These are phyloP conservation scores for Tiliacea aurago DNA, from an alignment of 2,888 invertebrate species.

Conservation along the genomic window DNA sequence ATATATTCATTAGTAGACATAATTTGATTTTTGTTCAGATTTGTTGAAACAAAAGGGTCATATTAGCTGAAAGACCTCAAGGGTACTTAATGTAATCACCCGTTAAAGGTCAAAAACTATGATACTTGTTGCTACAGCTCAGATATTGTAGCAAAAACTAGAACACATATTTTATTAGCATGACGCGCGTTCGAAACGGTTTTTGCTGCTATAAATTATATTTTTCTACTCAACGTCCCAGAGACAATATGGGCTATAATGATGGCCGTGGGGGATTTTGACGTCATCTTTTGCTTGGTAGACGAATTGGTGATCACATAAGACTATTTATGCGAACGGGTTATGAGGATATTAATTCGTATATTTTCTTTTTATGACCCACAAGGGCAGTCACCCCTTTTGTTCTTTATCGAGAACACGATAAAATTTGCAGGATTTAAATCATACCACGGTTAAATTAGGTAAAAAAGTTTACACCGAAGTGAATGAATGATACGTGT, in stretches of 20 bases:
- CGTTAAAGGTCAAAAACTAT: constrained; percentile 40
- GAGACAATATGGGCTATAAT: constrained; percentile 22
- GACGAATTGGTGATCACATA: constrained; percentile 8
- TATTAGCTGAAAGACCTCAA: constrained; percentile 37
- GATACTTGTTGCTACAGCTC: constrained; percentile 46
- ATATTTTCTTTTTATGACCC: background rate
- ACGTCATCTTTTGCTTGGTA: constrained; percentile 22
- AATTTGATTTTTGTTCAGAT: constrained; percentile 47
- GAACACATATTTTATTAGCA: constrained; percentile 53
- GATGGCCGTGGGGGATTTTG: constrained; percentile 17
- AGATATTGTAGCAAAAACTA: constrained; percentile 45
- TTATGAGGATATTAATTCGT: constrained; percentile 5
- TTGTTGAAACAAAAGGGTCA: constrained; percentile 37
- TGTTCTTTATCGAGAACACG: background rate
- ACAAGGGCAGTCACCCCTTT: background rate
- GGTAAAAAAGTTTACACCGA: constrained; percentile 17
- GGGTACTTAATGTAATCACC: constrained; percentile 22
- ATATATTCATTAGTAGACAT: constrained; percentile 17
- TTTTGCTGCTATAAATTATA: constrained; percentile 46
- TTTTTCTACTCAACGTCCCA: constrained; percentile 28
- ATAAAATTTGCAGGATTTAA: background rate
- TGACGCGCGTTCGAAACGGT: constrained; percentile 10
- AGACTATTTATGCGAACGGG: background rate
- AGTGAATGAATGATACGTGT: constrained; percentile 19
- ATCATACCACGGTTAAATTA: background rate